phyloP scores from a whole-genome alignment of 2,797 vertebrate genomes.

The Miichthys miiuy region DNA sequence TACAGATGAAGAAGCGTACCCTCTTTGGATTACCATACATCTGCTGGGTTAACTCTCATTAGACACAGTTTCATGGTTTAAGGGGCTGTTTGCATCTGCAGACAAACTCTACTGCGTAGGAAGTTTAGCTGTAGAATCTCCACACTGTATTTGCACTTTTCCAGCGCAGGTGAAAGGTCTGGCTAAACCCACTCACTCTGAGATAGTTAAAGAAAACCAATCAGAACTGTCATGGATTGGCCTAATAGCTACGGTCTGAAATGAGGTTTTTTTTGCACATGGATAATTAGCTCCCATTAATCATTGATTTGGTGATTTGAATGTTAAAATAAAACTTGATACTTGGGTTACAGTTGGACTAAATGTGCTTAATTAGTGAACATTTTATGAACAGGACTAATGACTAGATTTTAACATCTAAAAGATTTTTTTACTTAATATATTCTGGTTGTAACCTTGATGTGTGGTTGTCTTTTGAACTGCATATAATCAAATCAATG shows the following conservation, averaged over 20 bases:
- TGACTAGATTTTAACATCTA: constrained; percentile 10
- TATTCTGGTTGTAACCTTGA: background rate
- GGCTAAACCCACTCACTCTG: constrained; percentile 16
- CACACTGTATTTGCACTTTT: constrained; percentile 8
- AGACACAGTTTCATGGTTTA: constrained; percentile 7
- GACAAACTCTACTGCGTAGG: constrained; percentile 15
- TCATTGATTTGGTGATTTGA: constrained; percentile 8
- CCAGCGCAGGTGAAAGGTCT: constrained; percentile 22
- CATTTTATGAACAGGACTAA: background rate
- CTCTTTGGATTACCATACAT: background rate
- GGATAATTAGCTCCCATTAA: constrained; percentile 23
- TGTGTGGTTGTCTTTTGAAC: background rate
- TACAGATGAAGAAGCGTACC: background rate
- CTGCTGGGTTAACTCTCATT: constrained; percentile 13
- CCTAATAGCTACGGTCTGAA: background rate
- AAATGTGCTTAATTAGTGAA: background rate
- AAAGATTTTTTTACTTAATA: background rate
- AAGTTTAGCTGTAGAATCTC: constrained; percentile 12
- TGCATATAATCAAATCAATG: constrained; percentile 9
- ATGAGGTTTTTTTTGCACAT: background rate
- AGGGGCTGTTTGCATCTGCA: constrained; percentile 17
- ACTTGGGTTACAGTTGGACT: background rate
- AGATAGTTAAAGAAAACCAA: constrained; percentile 18
- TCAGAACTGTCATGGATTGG: background rate
- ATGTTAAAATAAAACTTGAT: constrained; percentile 1